Base-by-base conservation (phyloP, 2,888 invertebrate genomes). In the Mallateleia sp. region DNA sequence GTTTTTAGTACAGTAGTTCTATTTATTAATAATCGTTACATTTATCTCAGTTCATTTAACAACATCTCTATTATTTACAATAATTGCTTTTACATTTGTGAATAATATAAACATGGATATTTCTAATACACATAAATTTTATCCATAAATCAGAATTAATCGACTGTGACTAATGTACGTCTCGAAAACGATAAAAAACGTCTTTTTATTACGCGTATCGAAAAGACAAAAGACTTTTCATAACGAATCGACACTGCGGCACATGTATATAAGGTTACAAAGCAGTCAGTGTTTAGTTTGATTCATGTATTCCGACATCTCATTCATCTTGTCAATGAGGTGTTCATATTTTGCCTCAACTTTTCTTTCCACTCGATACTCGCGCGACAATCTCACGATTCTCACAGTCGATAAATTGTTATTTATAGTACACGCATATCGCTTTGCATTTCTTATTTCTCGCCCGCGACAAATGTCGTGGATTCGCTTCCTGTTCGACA, bases 351-450 rank as follows among this genome's bases (percentile, higher is more conserved):
- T 84, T 58, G 42, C 45, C 28, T 38, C 38, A 56, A 58, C 84
- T 78, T 72, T 67, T 34, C 79, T 74, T 66, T 11, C 66, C 32
- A 42, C 38, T 78, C 72, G 28, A 78, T 78, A 84, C 69, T 67
- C 24, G 50, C 34, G 15, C 45, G 32, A 52, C 50, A 62, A 62
- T 64, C 56, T 50, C 60, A 20, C 79, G 66, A 85, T 74, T 79
- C 74, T 78, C 52, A 60, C 83, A 79, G 67, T 67, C 84, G 84
- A 85, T 85, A 85, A 85, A 85, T 85, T 79, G 84, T 79, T 85
- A 85, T 85, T 85, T 85, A 85, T 85, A 34, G 84, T 38, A n/a
- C 28, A 50, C 52, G 45, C 84, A 42, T 78, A 84, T 67, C 66
- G 56, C 34, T 52, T 38, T 28, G 67, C 52, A 58, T 67, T 64